Evolutionary conservation across 2,888 invertebrate genomes (phyloP).

Genomic region (Dryococelus australis): DNA sequence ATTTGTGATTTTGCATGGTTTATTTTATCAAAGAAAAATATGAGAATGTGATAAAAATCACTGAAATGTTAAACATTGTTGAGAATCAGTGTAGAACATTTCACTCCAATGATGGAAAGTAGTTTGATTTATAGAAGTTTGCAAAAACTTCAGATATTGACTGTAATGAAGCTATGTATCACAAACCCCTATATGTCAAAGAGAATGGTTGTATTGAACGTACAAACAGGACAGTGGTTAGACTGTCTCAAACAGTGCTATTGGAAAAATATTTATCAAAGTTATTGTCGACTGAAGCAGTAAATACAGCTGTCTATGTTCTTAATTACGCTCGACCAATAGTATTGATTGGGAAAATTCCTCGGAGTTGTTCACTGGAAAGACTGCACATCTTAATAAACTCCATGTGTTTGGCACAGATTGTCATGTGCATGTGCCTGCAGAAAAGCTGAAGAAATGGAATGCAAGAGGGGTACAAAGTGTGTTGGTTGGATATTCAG

Average conservation of each 20-base stretch:
- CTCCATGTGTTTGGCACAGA: too few species aligned
- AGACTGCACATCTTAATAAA: too few species aligned
- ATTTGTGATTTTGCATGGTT: slow-evolving; percentile 49
- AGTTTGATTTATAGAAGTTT: not conserved
- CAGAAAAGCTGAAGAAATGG: too few species aligned
- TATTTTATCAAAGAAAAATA: slow-evolving; percentile 48
- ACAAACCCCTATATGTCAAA: not conserved
- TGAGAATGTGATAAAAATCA: not conserved
- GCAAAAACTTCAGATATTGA: not conserved
- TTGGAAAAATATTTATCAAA: too few species aligned
- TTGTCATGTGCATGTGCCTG: too few species aligned
- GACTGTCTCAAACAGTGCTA: not conserved
- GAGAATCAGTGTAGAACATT: not conserved
- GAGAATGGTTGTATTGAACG: not conserved
- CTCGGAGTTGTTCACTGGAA: too few species aligned
- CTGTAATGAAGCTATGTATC: not conserved
- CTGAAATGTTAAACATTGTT: not conserved
- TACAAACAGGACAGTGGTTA: not conserved
- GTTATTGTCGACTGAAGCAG: too few species aligned
- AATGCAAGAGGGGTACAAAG: too few species aligned
- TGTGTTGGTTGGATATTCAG: too few species aligned
- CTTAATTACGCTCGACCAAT: too few species aligned
- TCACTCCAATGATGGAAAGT: not conserved
- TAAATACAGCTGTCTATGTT: too few species aligned
- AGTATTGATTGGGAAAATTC: too few species aligned